Conservation (phyloP, 1,140 invertebrate genomes). For the Carposina sasakii region DNA sequence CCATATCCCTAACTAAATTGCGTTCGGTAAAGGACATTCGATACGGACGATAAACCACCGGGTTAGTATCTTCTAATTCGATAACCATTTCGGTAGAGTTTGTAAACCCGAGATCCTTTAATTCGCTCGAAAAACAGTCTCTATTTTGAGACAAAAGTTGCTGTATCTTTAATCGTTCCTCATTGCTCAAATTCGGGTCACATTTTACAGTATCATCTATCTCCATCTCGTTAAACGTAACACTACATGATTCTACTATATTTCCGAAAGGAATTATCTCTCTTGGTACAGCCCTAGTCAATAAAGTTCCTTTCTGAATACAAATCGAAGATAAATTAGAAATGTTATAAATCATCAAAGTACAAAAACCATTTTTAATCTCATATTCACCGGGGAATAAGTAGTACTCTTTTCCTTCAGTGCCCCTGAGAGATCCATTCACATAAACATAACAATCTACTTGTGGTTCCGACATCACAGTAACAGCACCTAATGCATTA, state of each 20-base stretch:
- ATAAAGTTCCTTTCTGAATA: background rate
- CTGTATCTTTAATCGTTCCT: background rate
- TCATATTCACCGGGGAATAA: constrained; percentile 5
- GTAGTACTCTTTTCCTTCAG: constrained; percentile 9
- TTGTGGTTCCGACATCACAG: background rate
- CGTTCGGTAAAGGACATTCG: constrained; percentile 20
- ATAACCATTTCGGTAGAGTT: constrained; percentile 19
- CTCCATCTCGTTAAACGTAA: background rate
- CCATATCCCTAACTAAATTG: constrained; percentile 25
- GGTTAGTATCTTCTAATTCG: constrained; percentile 17
- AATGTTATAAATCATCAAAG: constrained; percentile 1
- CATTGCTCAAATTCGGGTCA: background rate
- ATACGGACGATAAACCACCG: constrained; percentile 24
- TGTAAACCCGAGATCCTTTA: constrained; percentile 17
- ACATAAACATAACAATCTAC: constrained; percentile 6
- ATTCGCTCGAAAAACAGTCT: constrained; percentile 22
- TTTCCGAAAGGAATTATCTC: background rate
- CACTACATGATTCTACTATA: background rate
- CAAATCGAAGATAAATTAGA: background rate
- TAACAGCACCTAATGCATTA: background rate
- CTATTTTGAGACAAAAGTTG: constrained; percentile 12
- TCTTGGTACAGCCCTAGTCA: background rate
- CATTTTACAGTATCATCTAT: background rate
- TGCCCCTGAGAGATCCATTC: background rate
- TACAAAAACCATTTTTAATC: background rate